A percentile compares a stretch with the other conserved stretches of the same genome.
These are phyloP conservation scores for Anhinga rufa DNA, from an alignment of 2,113 vertebrate species.

Conservation along the genomic window DNA sequence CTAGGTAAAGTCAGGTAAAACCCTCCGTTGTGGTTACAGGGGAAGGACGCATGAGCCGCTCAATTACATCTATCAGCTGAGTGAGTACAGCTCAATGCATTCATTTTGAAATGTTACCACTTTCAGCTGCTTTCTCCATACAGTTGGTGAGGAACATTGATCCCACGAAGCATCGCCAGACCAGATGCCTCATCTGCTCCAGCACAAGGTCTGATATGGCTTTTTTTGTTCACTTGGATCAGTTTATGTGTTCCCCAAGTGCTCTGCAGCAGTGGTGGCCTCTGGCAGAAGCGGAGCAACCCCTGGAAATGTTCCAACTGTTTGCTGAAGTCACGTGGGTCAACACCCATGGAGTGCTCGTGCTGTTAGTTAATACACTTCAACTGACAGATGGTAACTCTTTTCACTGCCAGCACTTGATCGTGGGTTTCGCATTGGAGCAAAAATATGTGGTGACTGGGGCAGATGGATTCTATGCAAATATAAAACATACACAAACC, in stretches of 20 bases:
- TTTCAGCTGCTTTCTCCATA: neutral
- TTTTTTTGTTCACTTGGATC: neutral
- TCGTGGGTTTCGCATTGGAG: neutral
- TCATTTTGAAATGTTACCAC: neutral
- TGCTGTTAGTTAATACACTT: neutral
- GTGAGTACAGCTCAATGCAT: neutral
- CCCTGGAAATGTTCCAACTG: neutral
- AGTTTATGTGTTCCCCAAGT: neutral
- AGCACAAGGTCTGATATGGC: neutral
- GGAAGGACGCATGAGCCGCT: neutral
- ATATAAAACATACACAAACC: neutral
- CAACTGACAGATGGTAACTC: neutral
- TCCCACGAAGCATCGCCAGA: neutral
- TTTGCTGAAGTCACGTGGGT: neutral
- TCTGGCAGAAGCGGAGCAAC: neutral
- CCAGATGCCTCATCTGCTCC: neutral
- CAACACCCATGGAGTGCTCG: fast-evolving
- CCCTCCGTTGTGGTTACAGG: neutral
- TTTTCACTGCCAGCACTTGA: no score
- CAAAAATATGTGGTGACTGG: neutral
- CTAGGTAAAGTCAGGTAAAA: neutral
- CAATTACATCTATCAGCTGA: neutral
- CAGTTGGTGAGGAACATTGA: fast-evolving
- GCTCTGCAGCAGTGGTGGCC: neutral
- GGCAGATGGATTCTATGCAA: neutral